Base-by-base conservation (phyloP, 1,140 invertebrate genomes). In the Apis dorsata region DNA sequence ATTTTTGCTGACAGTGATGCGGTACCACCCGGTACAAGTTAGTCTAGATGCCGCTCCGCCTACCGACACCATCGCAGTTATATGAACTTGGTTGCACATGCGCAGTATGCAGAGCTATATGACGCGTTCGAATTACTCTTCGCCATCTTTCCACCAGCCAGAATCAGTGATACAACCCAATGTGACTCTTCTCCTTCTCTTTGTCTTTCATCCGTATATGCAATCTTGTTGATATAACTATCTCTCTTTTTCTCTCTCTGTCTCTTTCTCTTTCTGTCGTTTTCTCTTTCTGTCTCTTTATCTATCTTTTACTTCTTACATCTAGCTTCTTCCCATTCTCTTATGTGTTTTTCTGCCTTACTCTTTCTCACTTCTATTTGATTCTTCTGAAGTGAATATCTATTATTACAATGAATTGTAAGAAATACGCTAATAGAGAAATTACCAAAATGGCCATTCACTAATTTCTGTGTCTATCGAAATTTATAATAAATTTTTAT, bases 81-180 rank as follows among this genome's bases (percentile, higher is more conserved):
- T 73, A 24, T n/a, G 12, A 44, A 69, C 73, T 34, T 51, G 24
- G 80, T 49, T 62, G 87, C 86, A 86, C 86, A 79, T 83, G 86
- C 86, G 86, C 76, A 57, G 13, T 66, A n/a, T 72, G 55, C 71
- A 69, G 63, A 62, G 70, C 76, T 80, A 78, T 83, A 87, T 83
- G 79, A 88, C 83, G 86, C 75, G 86, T 88, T 87, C 86, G 86
- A 85, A 88, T 87, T 88, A 87, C 86, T 72, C 69, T 78, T 79
- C 86, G 86, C 86, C 86, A 88, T 88, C 86, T 88, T 88, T 86
- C 62, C 57, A 76, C 74, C 28, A 59, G 62, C 74, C 81, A 59
- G 81, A 82, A 78, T 76, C 73, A 63, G 57, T 53, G 53, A 60
- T 66, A 82, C 44, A 51, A 78, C 74, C 62, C 69, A 80, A 80